Conservation (phyloP, 2,113 vertebrate genomes). For the Phocoena sinus region DNA sequence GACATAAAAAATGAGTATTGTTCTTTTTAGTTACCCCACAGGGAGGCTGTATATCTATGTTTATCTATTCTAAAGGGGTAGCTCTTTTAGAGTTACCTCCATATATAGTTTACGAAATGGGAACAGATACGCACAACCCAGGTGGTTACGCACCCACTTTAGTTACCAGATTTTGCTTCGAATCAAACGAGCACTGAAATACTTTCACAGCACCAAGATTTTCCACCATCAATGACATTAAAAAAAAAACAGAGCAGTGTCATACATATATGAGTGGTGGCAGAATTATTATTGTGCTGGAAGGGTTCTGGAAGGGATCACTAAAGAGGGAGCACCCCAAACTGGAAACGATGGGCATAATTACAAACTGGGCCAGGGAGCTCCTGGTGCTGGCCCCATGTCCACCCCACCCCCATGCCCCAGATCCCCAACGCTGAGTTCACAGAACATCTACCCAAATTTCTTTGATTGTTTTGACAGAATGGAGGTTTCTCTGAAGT, state of each 20-base stretch:
- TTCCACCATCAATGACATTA: background rate
- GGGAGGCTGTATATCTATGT: background rate
- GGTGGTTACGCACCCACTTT: background rate
- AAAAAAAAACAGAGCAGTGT: background rate
- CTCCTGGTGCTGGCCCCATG: background rate
- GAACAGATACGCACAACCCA: background rate
- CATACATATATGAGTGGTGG: background rate
- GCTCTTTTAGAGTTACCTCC: background rate
- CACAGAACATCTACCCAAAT: background rate
- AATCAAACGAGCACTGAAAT: background rate
- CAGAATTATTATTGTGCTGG: background rate
- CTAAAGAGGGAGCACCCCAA: background rate
- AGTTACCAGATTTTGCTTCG: background rate
- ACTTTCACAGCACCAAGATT: background rate
- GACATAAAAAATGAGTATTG: background rate
- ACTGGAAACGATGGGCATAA: background rate
- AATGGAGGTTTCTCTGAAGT: slow-evolving; percentile 11
- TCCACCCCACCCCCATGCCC: background rate
- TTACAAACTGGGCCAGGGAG: background rate
- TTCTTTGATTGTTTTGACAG: slow-evolving; percentile 8
- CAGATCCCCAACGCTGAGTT: background rate
- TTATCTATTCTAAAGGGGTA: background rate
- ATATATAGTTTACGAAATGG: background rate
- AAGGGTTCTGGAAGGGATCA: background rate
- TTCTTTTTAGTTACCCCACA: background rate